Conservation (phyloP, 1,140 invertebrate species). For the Drosophila pandora region DNA sequence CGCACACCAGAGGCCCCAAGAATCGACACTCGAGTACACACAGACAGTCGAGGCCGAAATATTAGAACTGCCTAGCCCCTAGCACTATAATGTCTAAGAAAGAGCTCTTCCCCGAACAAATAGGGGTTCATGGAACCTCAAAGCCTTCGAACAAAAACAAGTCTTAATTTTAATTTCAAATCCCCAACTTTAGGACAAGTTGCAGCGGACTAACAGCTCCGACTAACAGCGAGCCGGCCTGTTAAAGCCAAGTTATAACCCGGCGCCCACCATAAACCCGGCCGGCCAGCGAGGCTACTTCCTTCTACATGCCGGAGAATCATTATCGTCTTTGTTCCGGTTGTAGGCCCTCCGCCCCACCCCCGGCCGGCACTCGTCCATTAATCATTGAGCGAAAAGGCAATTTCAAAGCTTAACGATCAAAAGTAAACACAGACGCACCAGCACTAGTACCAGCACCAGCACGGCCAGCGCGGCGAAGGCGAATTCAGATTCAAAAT, state of each 20-base stretch:
- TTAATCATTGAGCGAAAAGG: slow-evolving; percentile 59
- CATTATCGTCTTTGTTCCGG: slow-evolving; percentile 52
- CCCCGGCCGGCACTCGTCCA: not conserved
- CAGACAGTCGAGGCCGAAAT: slow-evolving; percentile 8
- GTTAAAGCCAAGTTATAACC: slow-evolving; percentile 71
- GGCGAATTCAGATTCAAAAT: slow-evolving; percentile 47
- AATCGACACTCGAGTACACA: slow-evolving; percentile 9
- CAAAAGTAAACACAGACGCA: slow-evolving; percentile 49
- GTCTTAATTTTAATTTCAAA: not conserved
- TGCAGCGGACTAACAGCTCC: slow-evolving; percentile 11
- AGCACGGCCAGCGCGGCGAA: slow-evolving; percentile 33
- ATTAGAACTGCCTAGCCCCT: slow-evolving; percentile 1
- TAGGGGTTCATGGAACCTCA: too few relatives aligned
- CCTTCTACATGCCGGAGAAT: slow-evolving; percentile 1
- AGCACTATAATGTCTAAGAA: not conserved
- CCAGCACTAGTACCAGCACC: not conserved
- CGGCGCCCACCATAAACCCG: not conserved
- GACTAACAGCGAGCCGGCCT: slow-evolving; percentile 10
- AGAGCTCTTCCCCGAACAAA: not conserved
- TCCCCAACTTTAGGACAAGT: slow-evolving; percentile 1
- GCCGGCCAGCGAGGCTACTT: too few relatives aligned
- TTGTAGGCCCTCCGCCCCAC: slow-evolving; percentile 12
- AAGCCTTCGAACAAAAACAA: too few relatives aligned
- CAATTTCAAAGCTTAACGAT: slow-evolving; percentile 66
- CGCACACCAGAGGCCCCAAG: slow-evolving; percentile 48